Evolutionary conservation across 2,888 invertebrate species (phyloP), one percentile per base, ranked within the genome.

Genomic region (Craniophora ligustri): DNA sequence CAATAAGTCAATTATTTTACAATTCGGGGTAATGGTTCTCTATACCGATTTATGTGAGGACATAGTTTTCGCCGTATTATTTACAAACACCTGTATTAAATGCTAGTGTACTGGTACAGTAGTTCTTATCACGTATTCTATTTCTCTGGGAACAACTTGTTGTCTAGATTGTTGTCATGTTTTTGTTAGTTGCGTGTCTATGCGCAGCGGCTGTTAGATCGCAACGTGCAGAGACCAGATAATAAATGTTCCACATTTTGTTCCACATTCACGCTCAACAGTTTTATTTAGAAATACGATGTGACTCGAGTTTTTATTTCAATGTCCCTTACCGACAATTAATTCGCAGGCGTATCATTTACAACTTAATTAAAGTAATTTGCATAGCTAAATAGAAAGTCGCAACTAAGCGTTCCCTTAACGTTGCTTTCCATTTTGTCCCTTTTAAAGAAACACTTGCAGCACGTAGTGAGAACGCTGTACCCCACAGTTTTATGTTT

Each of bases 361-460:
- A 68, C 62, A 56, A 16, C 10, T 51, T 59, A 68, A 73, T 68
- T 68, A 68, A 71, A 64, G 18, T 42, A 4, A 56, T 71, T 67
- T 71, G 65, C 73, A 71, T 73, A 62, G 49, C 39, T 53, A 54
- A 71, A 64, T 68, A 71, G 73, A 73, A 73, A 73, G 71, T 64
- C n/a, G 21, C 26, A 36, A 19, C 47, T 45, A 28, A 34, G 16
- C 59, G 42, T 67, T 65, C 60, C 72, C 58, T 84, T 81, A 78
- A 75, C 73, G 76, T 76, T 78, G 79, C 87, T 87, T 85, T 86
- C 85, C 81, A 79, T 76, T 80, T 67, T 69, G 78, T 79, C 78
- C 82, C 82, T 84, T 83, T 67, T 67, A 72, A 64, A 62, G 51
- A 61, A 48, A 67, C 72, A 73, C 68, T 67, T 60, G 61, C 49